Conservation (phyloP, 2,888 invertebrate species). For the Chesias legatella region DNA sequence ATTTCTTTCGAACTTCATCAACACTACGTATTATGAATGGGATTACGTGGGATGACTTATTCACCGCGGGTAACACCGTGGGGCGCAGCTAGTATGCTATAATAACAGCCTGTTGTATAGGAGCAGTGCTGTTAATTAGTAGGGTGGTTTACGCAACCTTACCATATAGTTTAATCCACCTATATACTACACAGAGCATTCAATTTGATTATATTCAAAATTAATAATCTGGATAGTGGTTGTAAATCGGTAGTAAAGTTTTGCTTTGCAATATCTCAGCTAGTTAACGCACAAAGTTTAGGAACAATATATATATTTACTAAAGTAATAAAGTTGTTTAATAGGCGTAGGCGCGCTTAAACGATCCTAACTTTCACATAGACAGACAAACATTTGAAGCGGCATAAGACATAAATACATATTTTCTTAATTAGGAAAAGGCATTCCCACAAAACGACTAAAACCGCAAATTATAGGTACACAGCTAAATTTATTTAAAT, state of each 20-base stretch:
- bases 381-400: not conserved
- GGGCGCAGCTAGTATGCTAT: slow-evolving; percentile 49
- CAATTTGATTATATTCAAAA: slow-evolving; percentile 44
- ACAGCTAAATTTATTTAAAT: no score
- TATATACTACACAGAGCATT: slow-evolving; percentile 42
- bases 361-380: slow-evolving; percentile 14
- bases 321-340: slow-evolving; percentile 16
- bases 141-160: slow-evolving; percentile 48
- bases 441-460: no score
- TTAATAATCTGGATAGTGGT: slow-evolving; percentile 46
- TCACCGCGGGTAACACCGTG: slow-evolving; percentile 28
- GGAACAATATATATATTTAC: slow-evolving; percentile 20
- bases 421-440: no score
- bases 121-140: slow-evolving; percentile 55
- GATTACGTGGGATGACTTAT: no score
- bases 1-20: no score
- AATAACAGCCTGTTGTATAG: slow-evolving; percentile 44
- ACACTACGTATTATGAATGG: no score
- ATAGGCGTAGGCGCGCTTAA: slow-evolving; percentile 11
- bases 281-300: slow-evolving; percentile 33
- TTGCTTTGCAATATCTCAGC: slow-evolving; percentile 37
- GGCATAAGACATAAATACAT: no score
- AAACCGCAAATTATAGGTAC: no score
- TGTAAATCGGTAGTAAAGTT: slow-evolving; percentile 41
- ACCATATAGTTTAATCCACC: slow-evolving; percentile 50